Evolutionary conservation across 2,797 vertebrate species (phyloP), one percentile per base, ranked within the genome.

Genomic region (Telmatherina bonti): DNA sequence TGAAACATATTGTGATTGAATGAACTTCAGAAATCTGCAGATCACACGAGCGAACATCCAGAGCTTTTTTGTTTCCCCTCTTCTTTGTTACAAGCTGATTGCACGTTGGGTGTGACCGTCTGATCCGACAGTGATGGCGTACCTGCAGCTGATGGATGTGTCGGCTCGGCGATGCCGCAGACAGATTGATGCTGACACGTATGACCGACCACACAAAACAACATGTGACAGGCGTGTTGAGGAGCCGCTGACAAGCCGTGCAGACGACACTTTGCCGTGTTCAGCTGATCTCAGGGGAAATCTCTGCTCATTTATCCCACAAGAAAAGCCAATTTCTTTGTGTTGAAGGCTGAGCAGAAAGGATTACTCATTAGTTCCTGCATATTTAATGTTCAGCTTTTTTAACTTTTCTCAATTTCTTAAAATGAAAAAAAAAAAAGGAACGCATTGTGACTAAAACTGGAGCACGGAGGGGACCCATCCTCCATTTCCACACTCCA

Each of bases 101-200:
- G 77, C 56, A 56, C 4, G 27, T 15, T 78, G 31, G 29, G 2
- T n/a, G 65, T 63, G 67, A 76, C 31, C 18, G 71, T 83, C 62
- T 74, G 79, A 86, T 83, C 66, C 38, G 43, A 24, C 78, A 2
- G 70, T 18, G 27, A 24, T 52, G 2, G 55, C 33, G 9, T 62
- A 67, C 74, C 78, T 71, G 70, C 66, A n/a, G 62, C 64, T 67
- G 88, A 86, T 59, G 65, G 83, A 79, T 38, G 80, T 62, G 5
- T 24, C 67, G 47, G 61, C 70, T 45, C 62, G 65, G 72, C 24
- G 81, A 69, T 3, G 79, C 79, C 4, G 26, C 65, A 24, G 72
- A 79, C 81, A 72, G 79, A 88, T 85, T 74, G 84, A 88, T 79
- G 78, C 41, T 64, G 85, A 86, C 82, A 59, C 29, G 56, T 77